A percentile compares a stretch with the other conserved stretches of the same genome.
phyloP scores from a whole-genome alignment of 2,797 vertebrate species.

The Takifugu rubripes region DNA sequence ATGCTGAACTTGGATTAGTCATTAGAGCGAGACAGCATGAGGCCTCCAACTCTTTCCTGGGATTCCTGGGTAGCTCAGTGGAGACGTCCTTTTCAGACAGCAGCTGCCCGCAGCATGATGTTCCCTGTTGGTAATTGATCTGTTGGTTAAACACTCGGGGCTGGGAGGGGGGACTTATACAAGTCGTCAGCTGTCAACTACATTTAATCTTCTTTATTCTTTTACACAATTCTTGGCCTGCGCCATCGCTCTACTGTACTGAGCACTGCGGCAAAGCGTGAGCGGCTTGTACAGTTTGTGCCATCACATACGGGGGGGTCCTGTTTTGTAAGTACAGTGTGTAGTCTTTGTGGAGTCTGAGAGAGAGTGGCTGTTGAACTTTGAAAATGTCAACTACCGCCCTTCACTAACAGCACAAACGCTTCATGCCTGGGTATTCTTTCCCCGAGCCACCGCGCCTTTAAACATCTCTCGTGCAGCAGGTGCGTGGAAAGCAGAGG shows the following conservation, averaged over 20 bases:
- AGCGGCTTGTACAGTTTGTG: conserved; percentile 2
- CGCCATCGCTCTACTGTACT: not conserved
- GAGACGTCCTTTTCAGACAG: conserved; percentile 64
- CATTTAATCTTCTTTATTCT: not conserved
- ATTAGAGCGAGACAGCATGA: conserved; percentile 50
- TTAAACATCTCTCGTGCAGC: conserved; percentile 42
- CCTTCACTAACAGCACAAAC: conserved; percentile 55
- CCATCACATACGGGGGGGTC: conserved; percentile 24
- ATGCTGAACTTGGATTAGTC: conserved; percentile 43
- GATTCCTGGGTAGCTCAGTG: conserved; percentile 60
- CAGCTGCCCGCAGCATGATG: conserved; percentile 49
- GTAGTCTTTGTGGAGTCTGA: conserved; percentile 61
- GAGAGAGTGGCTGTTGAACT: conserved; percentile 75
- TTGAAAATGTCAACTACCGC: conserved; percentile 71
- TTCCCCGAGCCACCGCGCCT: conserved; percentile 25
- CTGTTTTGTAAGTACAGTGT: conserved; percentile 57
- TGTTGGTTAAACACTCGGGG: conserved; percentile 53
- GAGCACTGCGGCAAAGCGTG: not conserved
- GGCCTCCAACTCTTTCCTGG: conserved; percentile 61
- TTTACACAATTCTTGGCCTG: not conserved
- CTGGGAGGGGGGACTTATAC: conserved; percentile 27
- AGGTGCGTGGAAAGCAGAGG: conserved; percentile 10
- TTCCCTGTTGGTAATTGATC: conserved; percentile 62
- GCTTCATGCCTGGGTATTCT: conserved; percentile 47
- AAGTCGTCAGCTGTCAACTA: not conserved